Conservation (phyloP, 2,113 vertebrate genomes). For the Cynocephalus volans region DNA sequence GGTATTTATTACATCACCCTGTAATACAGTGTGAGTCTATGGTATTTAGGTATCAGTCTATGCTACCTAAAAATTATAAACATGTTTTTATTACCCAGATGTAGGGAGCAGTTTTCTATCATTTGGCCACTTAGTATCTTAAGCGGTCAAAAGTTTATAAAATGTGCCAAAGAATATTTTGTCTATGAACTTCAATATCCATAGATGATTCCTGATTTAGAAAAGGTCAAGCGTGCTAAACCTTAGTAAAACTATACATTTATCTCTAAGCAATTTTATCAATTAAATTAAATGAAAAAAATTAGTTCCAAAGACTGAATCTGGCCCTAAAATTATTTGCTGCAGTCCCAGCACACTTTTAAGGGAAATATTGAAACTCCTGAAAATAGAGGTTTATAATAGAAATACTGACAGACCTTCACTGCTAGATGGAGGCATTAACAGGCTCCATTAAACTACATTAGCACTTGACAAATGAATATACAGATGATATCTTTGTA, state of each 20-base stretch:
- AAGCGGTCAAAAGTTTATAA: slow-evolving; percentile 74
- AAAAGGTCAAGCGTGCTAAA: slow-evolving; percentile 79
- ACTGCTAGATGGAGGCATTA: slow-evolving; percentile 67
- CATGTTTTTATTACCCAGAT: slow-evolving; percentile 68
- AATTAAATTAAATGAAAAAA: slow-evolving; percentile 64
- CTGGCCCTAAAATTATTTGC: slow-evolving; percentile 67
- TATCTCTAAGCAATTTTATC: slow-evolving; percentile 64
- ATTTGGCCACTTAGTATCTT: slow-evolving; percentile 45
- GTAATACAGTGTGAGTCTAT: slow-evolving; percentile 60
- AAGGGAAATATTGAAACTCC: slow-evolving; percentile 81
- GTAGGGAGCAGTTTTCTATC: slow-evolving; percentile 67
- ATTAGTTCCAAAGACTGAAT: slow-evolving; percentile 53
- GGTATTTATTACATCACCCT: slow-evolving; percentile 81
- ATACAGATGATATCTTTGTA: slow-evolving; percentile 75
- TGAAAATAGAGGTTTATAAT: slow-evolving; percentile 85
- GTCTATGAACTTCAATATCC: slow-evolving; percentile 55
- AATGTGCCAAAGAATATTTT: slow-evolving; percentile 69
- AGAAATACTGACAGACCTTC: slow-evolving; percentile 84
- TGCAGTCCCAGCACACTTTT: slow-evolving; percentile 70
- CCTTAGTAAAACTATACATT: slow-evolving; percentile 69
- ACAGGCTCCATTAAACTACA: slow-evolving; percentile 41
- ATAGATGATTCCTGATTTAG: slow-evolving; percentile 70
- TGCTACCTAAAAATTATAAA: slow-evolving; percentile 65
- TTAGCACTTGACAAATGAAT: slow-evolving; percentile 66
- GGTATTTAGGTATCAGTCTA: slow-evolving; percentile 29